phyloP scores from a whole-genome alignment of 2,113 vertebrate species.

The Carettochelys insculpta region DNA sequence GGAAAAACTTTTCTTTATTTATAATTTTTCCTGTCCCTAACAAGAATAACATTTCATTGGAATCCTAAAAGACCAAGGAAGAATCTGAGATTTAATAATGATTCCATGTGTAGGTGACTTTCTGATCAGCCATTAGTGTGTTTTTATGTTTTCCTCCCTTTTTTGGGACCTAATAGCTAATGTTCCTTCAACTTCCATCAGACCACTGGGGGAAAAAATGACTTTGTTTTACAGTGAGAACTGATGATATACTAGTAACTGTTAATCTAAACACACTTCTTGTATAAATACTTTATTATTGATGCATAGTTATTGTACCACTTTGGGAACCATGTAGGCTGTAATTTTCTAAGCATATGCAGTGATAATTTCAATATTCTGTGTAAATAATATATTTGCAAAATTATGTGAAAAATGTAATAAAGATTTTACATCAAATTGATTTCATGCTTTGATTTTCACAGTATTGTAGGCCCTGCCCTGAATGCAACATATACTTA shows the following conservation, averaged over 20 bases:
- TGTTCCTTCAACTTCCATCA: background rate
- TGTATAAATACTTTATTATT: background rate
- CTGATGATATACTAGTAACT: background rate
- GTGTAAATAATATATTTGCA: background rate
- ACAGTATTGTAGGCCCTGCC: background rate
- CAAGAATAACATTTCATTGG: background rate
- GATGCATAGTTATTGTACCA: background rate
- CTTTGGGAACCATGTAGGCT: background rate
- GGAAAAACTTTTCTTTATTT: background rate
- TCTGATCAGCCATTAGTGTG: background rate
- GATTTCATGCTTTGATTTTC: background rate
- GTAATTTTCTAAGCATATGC: background rate
- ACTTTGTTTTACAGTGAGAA: background rate
- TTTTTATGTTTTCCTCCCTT: background rate
- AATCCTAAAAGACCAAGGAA: background rate
- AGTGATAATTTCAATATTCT: background rate
- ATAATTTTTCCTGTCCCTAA: background rate
- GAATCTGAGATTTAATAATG: background rate
- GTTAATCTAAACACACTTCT: background rate
- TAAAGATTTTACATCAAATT: constrained; percentile 45
- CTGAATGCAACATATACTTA: background rate
- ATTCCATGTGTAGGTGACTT: background rate
- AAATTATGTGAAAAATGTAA: background rate
- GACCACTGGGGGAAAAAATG: background rate
- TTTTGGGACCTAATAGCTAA: background rate